Evolutionary conservation across 2,797 vertebrate genomes (phyloP).

Genomic region (Tympanoctomys barrerae): DNA sequence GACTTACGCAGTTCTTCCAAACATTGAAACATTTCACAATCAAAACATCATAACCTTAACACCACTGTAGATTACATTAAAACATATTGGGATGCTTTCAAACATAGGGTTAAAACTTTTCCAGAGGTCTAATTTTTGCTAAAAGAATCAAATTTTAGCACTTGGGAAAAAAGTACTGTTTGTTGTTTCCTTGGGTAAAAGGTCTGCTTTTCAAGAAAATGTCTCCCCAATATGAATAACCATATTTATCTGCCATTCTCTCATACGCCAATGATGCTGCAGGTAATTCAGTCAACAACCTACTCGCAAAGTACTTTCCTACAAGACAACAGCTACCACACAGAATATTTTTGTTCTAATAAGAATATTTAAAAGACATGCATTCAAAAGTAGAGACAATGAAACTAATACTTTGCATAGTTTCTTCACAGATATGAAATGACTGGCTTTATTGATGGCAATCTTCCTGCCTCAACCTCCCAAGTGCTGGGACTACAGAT

Average conservation of each 20-base stretch:
- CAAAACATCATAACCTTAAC: neutral
- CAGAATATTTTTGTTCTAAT: neutral
- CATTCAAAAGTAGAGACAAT: neutral
- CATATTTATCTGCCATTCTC: neutral
- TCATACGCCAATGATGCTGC: neutral
- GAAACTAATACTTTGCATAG: neutral
- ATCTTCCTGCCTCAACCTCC: neutral
- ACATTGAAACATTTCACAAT: neutral
- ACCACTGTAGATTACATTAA: neutral
- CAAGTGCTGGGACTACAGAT: neutral
- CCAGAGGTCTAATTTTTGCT: neutral
- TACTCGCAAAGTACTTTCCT: neutral
- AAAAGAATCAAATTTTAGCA: neutral
- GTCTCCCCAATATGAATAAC: neutral
- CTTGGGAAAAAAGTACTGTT: neutral
- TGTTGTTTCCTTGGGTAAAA: neutral
- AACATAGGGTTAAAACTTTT: neutral
- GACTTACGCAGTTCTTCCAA: neutral
- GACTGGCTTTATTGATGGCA: neutral
- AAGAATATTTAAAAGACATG: neutral
- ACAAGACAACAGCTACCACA: neutral
- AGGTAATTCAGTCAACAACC: neutral
- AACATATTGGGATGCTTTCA: neutral
- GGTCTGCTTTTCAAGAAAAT: constrained; percentile 16
- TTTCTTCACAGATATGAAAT: neutral